Evolutionary conservation across 2,888 invertebrate genomes (phyloP).

Genomic region (Buathra laborator): DNA sequence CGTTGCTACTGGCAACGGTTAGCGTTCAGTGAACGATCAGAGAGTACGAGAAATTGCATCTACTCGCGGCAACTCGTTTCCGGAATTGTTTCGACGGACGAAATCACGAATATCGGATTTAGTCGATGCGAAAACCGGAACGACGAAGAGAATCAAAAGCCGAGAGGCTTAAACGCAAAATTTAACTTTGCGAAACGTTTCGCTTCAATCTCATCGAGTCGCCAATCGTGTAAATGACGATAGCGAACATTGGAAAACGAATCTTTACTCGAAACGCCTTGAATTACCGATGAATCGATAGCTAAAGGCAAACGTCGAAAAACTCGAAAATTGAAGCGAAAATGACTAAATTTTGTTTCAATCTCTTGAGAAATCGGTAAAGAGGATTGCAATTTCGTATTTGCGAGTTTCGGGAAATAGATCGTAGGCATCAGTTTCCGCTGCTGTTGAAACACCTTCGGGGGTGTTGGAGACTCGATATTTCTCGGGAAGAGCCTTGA

Average conservation of each 20-base stretch:
- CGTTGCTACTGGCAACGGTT: constrained; percentile 79
- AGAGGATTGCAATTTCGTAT: not conserved
- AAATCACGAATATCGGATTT: no score
- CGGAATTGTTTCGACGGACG: no score
- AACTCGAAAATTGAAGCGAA: not conserved
- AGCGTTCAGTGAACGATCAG: constrained; percentile 75
- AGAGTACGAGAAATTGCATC: constrained; percentile 30
- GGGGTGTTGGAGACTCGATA: not conserved
- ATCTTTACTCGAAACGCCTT: not conserved
- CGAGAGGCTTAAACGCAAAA: constrained; percentile 35
- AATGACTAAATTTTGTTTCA: not conserved
- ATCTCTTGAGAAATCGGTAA: not conserved
- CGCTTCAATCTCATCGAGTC: not conserved
- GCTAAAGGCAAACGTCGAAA: constrained; percentile 37
- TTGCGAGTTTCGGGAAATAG: not conserved
- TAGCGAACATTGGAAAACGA: not conserved
- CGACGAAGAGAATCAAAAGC: not conserved
- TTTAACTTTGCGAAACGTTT: not conserved
- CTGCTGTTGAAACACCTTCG: not conserved
- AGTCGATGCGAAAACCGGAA: constrained; percentile 6
- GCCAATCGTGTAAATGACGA: not conserved
- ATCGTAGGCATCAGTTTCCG: not conserved
- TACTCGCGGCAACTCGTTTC: not conserved
- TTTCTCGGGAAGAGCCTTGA: constrained; percentile 11
- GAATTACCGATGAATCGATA: constrained; percentile 38